phyloP scores from a whole-genome alignment of 2,888 invertebrate species.

The Polydrusus pterygomalis region DNA sequence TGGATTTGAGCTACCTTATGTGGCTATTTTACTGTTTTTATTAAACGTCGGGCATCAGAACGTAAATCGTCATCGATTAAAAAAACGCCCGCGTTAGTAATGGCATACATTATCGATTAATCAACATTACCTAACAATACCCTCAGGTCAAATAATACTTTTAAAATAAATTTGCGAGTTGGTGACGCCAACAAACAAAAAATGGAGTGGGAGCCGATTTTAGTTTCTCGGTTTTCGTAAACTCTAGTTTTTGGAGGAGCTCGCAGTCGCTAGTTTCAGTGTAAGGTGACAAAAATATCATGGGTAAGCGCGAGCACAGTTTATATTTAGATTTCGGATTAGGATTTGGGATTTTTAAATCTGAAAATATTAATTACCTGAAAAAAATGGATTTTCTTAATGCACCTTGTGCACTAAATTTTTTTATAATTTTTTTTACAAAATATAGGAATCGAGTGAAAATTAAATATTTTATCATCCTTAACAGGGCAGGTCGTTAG shows the following conservation, averaged over 20 bases:
- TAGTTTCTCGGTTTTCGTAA: constrained; percentile 45
- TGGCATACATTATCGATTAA: constrained; percentile 25
- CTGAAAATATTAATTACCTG: background rate
- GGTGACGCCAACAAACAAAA: constrained; percentile 39
- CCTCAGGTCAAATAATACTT: constrained; percentile 30
- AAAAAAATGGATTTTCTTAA: no score
- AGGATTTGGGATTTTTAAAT: constrained; percentile 13
- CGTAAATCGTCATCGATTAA: constrained; percentile 20
- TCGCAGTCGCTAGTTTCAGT: constrained; percentile 44
- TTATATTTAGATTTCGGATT: constrained; percentile 30
- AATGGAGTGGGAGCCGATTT: constrained; percentile 41
- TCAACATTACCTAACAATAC: constrained; percentile 39
- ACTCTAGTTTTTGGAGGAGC: constrained; percentile 25
- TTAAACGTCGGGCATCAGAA: background rate
- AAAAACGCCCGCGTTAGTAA: background rate
- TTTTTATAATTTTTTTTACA: no score
- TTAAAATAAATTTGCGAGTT: constrained; percentile 39
- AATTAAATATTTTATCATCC: no score
- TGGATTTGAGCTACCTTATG: constrained; percentile 1
- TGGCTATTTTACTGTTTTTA: background rate
- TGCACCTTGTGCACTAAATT: no score
- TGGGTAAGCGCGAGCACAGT: constrained; percentile 49
- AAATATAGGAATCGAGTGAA: no score
- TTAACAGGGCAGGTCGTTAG: no score
- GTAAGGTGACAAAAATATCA: constrained; percentile 46